Percentiles rank a stretch among this genome's conserved stretches.
Conservation (phyloP, 2,113 vertebrate genomes). For the Heteronetta atricapilla region DNA sequence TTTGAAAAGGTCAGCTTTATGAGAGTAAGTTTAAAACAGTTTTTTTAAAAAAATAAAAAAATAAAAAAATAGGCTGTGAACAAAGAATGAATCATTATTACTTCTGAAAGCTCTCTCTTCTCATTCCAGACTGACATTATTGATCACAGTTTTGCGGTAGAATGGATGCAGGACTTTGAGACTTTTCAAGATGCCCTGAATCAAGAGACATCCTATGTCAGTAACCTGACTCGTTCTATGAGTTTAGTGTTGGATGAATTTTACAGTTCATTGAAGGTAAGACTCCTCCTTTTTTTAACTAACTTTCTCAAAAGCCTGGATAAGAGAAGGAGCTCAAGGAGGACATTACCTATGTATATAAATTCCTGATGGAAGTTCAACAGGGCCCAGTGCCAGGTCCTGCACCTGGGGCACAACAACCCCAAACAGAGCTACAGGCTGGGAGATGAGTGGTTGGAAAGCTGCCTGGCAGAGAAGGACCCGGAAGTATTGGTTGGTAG, state of each 20-base stretch:
- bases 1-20: background rate
- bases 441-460: too few relatives aligned
- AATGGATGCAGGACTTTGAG: slow-evolving; percentile 99
- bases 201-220: slow-evolving; percentile 92
- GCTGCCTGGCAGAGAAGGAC: too few relatives aligned
- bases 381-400: too few relatives aligned
- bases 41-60: too few relatives aligned
- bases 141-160: slow-evolving; percentile 94
- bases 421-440: too few relatives aligned
- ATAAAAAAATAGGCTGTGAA: background rate
- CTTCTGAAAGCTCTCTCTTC: background rate
- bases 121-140: slow-evolving; percentile 91
- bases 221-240: slow-evolving; percentile 97
- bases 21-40: background rate
- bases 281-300: background rate
- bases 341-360: background rate
- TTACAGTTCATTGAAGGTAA: slow-evolving; percentile 90
- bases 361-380: background rate
- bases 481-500: too few relatives aligned
- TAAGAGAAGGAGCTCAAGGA: background rate
- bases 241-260: slow-evolving; percentile 97
- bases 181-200: slow-evolving; percentile 94
- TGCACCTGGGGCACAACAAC: too few relatives aligned
- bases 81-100: background rate
- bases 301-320: background rate